Base-by-base conservation (phyloP, 2,888 invertebrate species). In the Zonitis immaculata region DNA sequence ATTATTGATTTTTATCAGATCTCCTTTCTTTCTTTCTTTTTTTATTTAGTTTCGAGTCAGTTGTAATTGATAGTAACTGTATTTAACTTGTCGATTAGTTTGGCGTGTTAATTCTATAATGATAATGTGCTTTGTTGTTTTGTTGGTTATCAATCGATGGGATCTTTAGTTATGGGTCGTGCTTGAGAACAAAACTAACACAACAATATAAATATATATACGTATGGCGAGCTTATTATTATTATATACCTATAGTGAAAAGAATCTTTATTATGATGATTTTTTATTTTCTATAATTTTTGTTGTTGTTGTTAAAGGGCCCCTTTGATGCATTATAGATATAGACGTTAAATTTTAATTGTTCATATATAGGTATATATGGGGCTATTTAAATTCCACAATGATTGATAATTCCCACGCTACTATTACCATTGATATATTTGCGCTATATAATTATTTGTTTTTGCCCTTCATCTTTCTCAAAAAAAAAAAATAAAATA, bases 21-120 rank as follows among this genome's bases (percentile, higher is more conserved):
- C n/a, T n/a, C n/a, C n/a, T n/a, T n/a, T n/a, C n/a, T n/a, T n/a
- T n/a, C n/a, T n/a, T n/a, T n/a, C n/a, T n/a, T n/a, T n/a, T n/a
- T n/a, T n/a, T n/a, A n/a, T n/a, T n/a, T n/a, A n/a, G n/a, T n/a
- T n/a, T n/a, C n/a, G n/a, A n/a, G n/a, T n/a, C n/a, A n/a, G n/a
- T n/a, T 58, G 62, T 65, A 67, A 67, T 64, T 65, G 65, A 66
- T 67, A 67, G 61, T 61, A 62, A 65, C 63, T 59, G 58, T 64
- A 64, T 65, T 65, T 65, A 65, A 61, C 59, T 56, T 62, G 62
- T 61, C 64, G 65, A 64, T 66, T 66, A 65, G 58, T 56, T 52
- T 25, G 50, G 58, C 59, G 61, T 57, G 60, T 64, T 66, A 65
- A 64, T 64, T 64, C 56, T 50, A 60, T 65, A 62, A 66, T 63